Evolutionary conservation across 1,140 invertebrate species (phyloP).

Genomic region (Platyura marginata): DNA sequence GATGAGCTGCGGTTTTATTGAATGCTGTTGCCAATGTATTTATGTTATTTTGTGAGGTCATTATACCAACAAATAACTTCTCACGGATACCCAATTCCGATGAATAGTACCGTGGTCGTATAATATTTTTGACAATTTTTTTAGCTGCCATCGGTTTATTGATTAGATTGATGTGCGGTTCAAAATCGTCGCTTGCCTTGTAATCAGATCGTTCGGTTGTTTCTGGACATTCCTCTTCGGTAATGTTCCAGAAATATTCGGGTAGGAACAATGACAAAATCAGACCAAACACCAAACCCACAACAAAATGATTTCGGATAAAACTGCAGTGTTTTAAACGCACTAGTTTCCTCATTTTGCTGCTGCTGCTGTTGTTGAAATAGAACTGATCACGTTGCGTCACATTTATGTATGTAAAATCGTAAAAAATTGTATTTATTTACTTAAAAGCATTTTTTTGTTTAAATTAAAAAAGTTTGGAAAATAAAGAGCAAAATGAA

Average conservation of each 20-base stretch:
- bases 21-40: constrained; percentile 49
- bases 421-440: too few species aligned
- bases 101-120: constrained; percentile 76
- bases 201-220: constrained; percentile 17
- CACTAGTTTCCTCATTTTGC: too few species aligned
- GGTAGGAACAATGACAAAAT: constrained; percentile 18
- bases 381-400: too few species aligned
- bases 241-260: constrained; percentile 15
- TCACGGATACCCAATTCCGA: constrained; percentile 81
- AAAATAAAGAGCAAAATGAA: too few species aligned
- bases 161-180: constrained; percentile 22
- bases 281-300: constrained; percentile 18
- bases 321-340: too few species aligned
- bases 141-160: constrained; percentile 24
- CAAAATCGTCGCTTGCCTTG: constrained; percentile 22
- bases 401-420: too few species aligned
- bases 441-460: too few species aligned
- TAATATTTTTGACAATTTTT: constrained; percentile 17
- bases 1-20: constrained; percentile 59
- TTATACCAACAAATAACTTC: constrained; percentile 69
- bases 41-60: constrained; percentile 53
- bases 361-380: too few species aligned
- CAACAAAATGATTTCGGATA: too few species aligned
- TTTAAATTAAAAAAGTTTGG: too few species aligned
- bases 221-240: constrained; percentile 20